Conservation (phyloP, 2,113 vertebrate species). For the Panthera uncia region DNA sequence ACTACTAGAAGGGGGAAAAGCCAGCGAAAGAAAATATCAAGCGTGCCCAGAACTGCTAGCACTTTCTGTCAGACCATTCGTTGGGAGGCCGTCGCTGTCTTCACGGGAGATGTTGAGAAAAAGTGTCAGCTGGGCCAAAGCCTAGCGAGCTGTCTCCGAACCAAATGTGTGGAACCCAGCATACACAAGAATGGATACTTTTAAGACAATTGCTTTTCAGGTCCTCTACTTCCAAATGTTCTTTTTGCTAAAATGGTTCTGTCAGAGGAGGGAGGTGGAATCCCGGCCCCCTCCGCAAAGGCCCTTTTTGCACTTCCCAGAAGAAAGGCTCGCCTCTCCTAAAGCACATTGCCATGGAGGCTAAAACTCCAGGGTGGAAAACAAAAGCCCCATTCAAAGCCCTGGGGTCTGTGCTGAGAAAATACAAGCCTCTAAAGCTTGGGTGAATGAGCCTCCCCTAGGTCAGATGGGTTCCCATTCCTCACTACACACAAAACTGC, state of each 20-base stretch:
- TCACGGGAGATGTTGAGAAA: neutral
- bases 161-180: neutral
- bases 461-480: neutral
- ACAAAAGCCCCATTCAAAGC: constrained; percentile 59
- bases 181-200: neutral
- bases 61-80: neutral
- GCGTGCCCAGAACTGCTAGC: neutral
- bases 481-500: neutral
- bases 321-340: neutral
- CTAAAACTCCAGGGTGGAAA: neutral
- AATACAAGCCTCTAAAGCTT: constrained; percentile 28
- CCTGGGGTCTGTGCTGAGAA: neutral
- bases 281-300: neutral
- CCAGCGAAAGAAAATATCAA: constrained; percentile 4
- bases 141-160: neutral
- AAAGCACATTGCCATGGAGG: neutral
- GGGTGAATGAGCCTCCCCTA: neutral
- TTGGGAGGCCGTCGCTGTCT: rapidly evolving
- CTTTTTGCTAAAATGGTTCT: neutral
- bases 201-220: neutral
- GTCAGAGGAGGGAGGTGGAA: neutral
- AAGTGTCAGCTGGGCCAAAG: neutral
- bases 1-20: neutral
- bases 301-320: neutral
- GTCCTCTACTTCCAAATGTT: neutral